phyloP scores from a whole-genome alignment of 2,113 vertebrate genomes.

The Acrocephalus arundinaceus region DNA sequence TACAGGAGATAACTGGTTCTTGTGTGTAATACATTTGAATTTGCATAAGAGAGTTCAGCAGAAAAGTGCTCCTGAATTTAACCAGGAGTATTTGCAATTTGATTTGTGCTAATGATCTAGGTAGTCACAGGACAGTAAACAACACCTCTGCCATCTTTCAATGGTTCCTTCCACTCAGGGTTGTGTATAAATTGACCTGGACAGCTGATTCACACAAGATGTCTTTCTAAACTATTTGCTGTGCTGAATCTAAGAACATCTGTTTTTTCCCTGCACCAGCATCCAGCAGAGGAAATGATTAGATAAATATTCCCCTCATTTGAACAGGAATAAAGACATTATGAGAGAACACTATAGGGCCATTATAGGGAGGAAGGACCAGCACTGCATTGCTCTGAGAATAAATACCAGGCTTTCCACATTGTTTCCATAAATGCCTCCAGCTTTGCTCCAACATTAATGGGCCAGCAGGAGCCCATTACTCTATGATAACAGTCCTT shows the following conservation, averaged over 20 bases:
- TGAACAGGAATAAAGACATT: conserved; percentile 1
- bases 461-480: conserved; percentile 56
- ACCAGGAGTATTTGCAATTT: neutral
- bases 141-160: neutral
- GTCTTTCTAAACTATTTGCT: neutral
- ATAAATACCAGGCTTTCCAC: conserved; percentile 45
- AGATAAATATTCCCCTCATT: neutral
- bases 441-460: conserved; percentile 38
- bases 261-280: neutral
- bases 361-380: neutral
- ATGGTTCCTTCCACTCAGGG: neutral
- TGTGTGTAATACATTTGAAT: neutral
- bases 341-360: neutral
- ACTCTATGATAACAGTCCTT: conserved; percentile 58
- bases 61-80: neutral
- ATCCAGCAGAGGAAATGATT: neutral
- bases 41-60: neutral
- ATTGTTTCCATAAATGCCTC: conserved; percentile 52
- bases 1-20: neutral
- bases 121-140: neutral
- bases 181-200: neutral
- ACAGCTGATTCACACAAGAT: neutral
- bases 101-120: neutral
- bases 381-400: neutral
- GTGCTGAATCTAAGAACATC: neutral